A percentile compares a stretch with the other conserved stretches of the same genome.
These are phyloP conservation scores for Esox lucius DNA, from an alignment of 2,797 vertebrate genomes.

Conservation along the genomic window DNA sequence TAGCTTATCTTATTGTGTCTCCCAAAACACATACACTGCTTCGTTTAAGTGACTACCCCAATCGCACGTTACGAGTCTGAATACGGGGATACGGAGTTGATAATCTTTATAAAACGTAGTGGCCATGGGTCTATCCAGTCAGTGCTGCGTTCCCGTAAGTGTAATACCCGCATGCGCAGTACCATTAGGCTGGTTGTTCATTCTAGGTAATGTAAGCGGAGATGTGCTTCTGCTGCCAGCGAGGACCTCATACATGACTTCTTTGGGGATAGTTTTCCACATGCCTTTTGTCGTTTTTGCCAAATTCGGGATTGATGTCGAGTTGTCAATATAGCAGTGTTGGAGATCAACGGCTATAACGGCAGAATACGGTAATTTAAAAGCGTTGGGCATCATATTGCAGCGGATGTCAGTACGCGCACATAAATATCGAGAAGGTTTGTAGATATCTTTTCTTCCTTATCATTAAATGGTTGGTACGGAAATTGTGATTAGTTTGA, in stretches of 20 bases:
- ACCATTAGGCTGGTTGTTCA: conserved; percentile 36
- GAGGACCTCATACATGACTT: conserved; percentile 56
- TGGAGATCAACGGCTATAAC: conserved; percentile 31
- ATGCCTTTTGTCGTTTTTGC: conserved; percentile 68
- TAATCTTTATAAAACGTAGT: not conserved
- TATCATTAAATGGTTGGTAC: not conserved
- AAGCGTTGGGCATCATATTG: conserved; percentile 60
- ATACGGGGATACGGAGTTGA: not conserved
- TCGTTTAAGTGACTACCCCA: not conserved
- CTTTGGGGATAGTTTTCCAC: conserved; percentile 45
- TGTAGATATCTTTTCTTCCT: conserved; percentile 40
- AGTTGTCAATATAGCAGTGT: conserved; percentile 34
- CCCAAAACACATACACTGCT: too few species aligned
- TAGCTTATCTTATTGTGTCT: too few species aligned
- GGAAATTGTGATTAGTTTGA: not conserved
- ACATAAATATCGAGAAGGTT: conserved; percentile 64
- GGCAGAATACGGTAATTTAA: conserved; percentile 22
- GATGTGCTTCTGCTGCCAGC: conserved; percentile 60
- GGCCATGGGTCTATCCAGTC: not conserved
- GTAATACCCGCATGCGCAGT: conserved; percentile 68
- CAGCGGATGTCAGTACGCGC: conserved; percentile 74
- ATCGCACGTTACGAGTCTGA: not conserved
- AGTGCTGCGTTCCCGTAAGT: not conserved
- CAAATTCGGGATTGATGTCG: conserved; percentile 64
- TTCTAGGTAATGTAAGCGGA: conserved; percentile 52